Base-by-base conservation (phyloP, 1,140 invertebrate genomes). In the Bombus superbus region DNA sequence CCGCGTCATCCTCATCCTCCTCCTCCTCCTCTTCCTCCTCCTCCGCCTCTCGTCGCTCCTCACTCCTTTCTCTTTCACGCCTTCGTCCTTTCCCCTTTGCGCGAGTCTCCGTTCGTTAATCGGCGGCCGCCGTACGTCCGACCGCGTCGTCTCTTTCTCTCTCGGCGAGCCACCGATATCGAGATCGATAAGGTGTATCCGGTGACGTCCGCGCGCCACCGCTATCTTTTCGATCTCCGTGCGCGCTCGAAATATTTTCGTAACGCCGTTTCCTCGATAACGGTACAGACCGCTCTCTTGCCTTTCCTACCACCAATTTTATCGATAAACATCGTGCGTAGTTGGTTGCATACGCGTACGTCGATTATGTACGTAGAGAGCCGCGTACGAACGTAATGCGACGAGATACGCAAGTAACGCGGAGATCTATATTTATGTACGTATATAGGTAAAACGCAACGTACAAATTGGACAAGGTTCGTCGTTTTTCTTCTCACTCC, bases 21-120 rank as follows among this genome's bases (percentile, higher is more conserved):
- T n/a, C 72, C 38, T 71, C 44, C 72, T 57, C 74, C 80, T 66
- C 28, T 11, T 40, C 68, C 10, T n/a, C 72, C 47, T 40, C 38
- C 73, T 76, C 66, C 18, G n/a, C 72, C 64, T 11, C 35, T 66
- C 68, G 57, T 57, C 59, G 59, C 53, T 59, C 64, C 78, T 84
- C 66, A 32, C 80, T 77, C 77, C 75, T 81, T 88, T 81, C 80
- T 81, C 84, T 86, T 83, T 82, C 89, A 59, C 66, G 85, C 83
- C 74, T 79, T 86, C 80, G 81, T 66, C 76, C 86, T 72, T 81
- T 86, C 76, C 79, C 80, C 79, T 72, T 80, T 89, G 89, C 90
- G 88, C 91, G 92, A 90, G 86, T 88, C 91, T 89, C 92, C 90
- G 91, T 92, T 93, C 92, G 90, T 93, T 92, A 93, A 93, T 92